Percentiles rank a stretch among this genome's conserved stretches.
phyloP scores from a whole-genome alignment of 2,888 invertebrate species.

The Tricholauxania praeusta region DNA sequence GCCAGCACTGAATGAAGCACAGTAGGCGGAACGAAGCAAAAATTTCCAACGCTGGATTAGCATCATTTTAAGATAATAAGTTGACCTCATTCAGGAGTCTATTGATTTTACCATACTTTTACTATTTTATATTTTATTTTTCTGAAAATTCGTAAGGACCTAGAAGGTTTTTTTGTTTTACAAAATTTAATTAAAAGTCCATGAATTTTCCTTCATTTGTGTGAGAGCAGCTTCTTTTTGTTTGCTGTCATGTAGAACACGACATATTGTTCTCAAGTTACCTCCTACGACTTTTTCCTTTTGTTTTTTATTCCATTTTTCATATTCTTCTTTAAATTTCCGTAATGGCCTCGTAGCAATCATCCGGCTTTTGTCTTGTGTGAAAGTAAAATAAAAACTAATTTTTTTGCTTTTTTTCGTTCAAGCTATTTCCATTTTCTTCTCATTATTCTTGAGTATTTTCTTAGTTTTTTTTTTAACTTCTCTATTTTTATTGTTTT shows the following conservation, averaged over 20 bases:
- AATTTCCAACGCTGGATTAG: no score
- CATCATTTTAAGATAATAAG: no score
- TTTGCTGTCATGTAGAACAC: conserved; percentile 18
- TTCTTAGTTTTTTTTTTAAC: neutral
- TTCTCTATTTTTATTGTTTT: neutral
- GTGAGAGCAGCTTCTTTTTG: conserved; percentile 9
- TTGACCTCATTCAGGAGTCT: no score
- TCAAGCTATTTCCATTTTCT: conserved; percentile 34
- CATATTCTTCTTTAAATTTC: conserved; percentile 23
- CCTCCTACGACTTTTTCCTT: neutral
- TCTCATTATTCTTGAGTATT: conserved; percentile 25
- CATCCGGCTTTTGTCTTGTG: conserved; percentile 14
- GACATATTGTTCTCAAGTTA: conserved; percentile 16
- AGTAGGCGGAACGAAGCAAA: no score
- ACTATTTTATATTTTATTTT: neutral
- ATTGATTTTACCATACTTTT: neutral
- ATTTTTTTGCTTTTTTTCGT: neutral
- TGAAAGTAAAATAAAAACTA: neutral
- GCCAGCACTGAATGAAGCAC: no score
- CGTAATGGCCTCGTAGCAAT: conserved; percentile 23
- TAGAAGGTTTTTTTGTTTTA: neutral
- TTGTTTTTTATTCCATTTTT: conserved; percentile 13
- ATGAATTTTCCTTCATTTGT: neutral
- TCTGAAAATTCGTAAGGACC: neutral
- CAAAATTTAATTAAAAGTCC: conserved; percentile 28